Conservation (phyloP, 2,888 invertebrate species). For the Spodoptera exigua region DNA sequence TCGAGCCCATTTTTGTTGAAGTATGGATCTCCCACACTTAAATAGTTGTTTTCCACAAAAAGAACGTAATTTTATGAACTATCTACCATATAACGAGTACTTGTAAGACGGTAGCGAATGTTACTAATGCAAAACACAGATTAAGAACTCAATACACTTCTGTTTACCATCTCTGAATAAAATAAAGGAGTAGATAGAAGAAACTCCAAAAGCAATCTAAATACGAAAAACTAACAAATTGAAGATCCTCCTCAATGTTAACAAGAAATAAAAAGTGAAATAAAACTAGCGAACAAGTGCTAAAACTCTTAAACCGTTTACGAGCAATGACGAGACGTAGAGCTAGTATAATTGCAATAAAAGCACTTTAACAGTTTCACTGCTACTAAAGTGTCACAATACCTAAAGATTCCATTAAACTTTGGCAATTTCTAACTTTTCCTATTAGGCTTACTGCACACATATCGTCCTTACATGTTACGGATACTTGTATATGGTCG, state of each 20-base stretch:
- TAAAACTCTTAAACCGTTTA: slow-evolving; percentile 54
- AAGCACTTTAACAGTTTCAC: slow-evolving; percentile 75
- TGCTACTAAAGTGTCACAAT: slow-evolving; percentile 83
- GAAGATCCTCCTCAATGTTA: slow-evolving; percentile 25
- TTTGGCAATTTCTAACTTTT: slow-evolving; percentile 84
- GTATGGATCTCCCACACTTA: too few species aligned
- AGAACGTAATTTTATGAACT: too few species aligned
- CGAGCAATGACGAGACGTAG: slow-evolving; percentile 57
- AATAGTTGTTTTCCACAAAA: too few species aligned
- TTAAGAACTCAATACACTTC: too few species aligned
- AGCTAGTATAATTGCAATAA: slow-evolving; percentile 74
- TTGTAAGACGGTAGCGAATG: too few species aligned
- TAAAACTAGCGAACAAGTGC: slow-evolving; percentile 44
- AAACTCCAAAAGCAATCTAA: slow-evolving; percentile 13
- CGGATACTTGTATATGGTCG: slow-evolving; percentile 53
- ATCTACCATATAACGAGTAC: too few species aligned
- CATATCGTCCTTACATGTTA: slow-evolving; percentile 65
- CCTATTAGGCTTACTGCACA: slow-evolving; percentile 81
- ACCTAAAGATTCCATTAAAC: slow-evolving; percentile 85
- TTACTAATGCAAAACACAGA: too few species aligned
- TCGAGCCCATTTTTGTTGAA: too few species aligned
- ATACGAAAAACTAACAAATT: slow-evolving; percentile 24
- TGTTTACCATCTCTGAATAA: background rate
- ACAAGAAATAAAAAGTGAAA: slow-evolving; percentile 43
- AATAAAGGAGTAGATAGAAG: background rate